phyloP scores from a whole-genome alignment of 2,113 vertebrate species.

The Chionodraco myersi region DNA sequence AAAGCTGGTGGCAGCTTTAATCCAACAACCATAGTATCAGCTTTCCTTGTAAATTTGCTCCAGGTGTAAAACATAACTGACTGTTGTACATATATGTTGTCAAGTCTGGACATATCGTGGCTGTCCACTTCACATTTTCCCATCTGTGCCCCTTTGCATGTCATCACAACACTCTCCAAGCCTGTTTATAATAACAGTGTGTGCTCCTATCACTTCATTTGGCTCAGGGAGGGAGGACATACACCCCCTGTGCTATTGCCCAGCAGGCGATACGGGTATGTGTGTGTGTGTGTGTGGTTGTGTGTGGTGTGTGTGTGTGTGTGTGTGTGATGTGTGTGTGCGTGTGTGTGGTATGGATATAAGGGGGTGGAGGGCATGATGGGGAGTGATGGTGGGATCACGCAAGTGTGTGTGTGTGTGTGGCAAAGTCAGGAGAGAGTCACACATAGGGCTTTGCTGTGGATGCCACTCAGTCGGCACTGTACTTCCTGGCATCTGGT shows the following conservation, averaged over 20 bases:
- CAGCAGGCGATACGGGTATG: slow-evolving; percentile 36
- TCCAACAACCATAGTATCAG: background rate
- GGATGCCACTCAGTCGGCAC: slow-evolving; percentile 61
- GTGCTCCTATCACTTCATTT: slow-evolving; percentile 66
- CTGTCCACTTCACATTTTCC: slow-evolving; percentile 54
- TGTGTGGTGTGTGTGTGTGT: slow-evolving; percentile 31
- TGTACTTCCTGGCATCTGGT: slow-evolving; percentile 69
- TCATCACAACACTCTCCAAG: slow-evolving; percentile 56
- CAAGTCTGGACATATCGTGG: slow-evolving; percentile 49
- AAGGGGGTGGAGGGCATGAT: slow-evolving; percentile 28
- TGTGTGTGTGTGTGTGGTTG: slow-evolving; percentile 26
- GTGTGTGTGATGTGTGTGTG: slow-evolving; percentile 22
- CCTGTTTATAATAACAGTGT: slow-evolving; percentile 48
- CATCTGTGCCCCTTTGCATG: slow-evolving; percentile 65
- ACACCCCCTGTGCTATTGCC: slow-evolving; percentile 34
- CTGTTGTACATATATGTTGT: background rate
- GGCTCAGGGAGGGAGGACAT: slow-evolving; percentile 50
- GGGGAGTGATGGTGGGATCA: slow-evolving; percentile 65
- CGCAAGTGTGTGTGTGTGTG: no score
- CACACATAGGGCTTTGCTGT: slow-evolving; percentile 66
- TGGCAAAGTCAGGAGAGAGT: slow-evolving; percentile 63
- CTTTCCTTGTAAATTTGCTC: background rate
- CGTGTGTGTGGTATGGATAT: slow-evolving; percentile 25
- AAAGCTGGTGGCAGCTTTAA: background rate
- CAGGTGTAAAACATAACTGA: slow-evolving; percentile 2